Percentiles rank a stretch among this genome's conserved stretches.
These are phyloP conservation scores for Ariolimax columbianus DNA, from an alignment of 2,888 invertebrate genomes.

Conservation along the genomic window DNA sequence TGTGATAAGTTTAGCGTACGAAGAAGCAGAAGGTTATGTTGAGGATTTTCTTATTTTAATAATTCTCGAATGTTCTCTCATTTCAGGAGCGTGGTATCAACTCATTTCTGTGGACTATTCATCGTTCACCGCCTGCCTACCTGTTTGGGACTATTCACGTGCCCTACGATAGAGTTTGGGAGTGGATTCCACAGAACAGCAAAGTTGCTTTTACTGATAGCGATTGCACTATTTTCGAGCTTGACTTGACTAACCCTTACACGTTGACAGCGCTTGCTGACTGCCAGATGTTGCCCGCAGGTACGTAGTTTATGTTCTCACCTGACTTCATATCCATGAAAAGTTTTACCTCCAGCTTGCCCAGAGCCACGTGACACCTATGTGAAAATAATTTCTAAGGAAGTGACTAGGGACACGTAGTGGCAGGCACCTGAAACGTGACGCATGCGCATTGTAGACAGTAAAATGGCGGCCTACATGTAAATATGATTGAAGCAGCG, in stretches of 20 bases:
- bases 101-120: conserved; percentile 79
- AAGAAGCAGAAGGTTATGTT: too few species aligned
- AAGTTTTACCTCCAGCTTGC: too few species aligned
- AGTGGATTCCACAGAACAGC: conserved; percentile 80
- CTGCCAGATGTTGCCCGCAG: conserved; percentile 80
- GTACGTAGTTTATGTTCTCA: conserved; percentile 11
- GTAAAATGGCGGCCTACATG: too few species aligned
- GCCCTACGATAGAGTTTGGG: conserved; percentile 82
- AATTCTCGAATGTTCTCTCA: not conserved
- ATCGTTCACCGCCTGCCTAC: conserved; percentile 78
- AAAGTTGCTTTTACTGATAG: conserved; percentile 80
- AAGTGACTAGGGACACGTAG: too few species aligned
- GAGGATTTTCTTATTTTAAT: too few species aligned
- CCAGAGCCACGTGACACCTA: too few species aligned
- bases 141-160: conserved; percentile 83
- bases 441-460: too few species aligned
- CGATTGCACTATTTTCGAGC: conserved; percentile 81
- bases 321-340: too few species aligned
- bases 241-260: conserved; percentile 81
- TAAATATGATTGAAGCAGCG: too few species aligned
- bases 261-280: conserved; percentile 79
- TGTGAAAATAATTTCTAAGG: too few species aligned
- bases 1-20: too few species aligned
- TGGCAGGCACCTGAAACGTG: too few species aligned
- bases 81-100: conserved; percentile 69